Evolutionary conservation across 2,888 invertebrate species (phyloP), one percentile per base, ranked within the genome.

Genomic region (Volucella zonaria): DNA sequence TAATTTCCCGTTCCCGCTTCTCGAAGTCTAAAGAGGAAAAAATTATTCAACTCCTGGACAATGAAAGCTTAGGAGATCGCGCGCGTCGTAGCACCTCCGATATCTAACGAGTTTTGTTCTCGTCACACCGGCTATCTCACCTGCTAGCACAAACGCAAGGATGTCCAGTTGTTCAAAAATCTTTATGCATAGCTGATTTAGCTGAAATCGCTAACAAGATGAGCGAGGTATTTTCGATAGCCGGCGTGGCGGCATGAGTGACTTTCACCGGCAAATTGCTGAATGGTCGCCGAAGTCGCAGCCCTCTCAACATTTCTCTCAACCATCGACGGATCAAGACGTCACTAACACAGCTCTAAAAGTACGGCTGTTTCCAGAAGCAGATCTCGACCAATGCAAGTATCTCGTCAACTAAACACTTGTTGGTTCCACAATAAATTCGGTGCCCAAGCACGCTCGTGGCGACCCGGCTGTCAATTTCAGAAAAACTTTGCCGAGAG

Each of bases 1-100:
- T 76, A 4, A 14, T 77, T 15, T 49, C 40, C 18, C 59, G 56
- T 15, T 49, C 40, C 18, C 59, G 56, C 12, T 78, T 45, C 31
- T 18, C 64, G 9, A 62, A 71, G 11, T 52, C 54, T 1, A 70
- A 61, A 45, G 43, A 56, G 3, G 18, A 40, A 31, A 79, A 73
- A 59, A 58, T 79, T 11, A 38, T 12, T 12, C 6, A 15, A 67
- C 18, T 23, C 18, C 18, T 23, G 18, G 18, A 18, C 18, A 18
- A 18, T 1, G 18, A 18, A 15, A 18, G 49, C 12, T 38, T 61
- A 9, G 70, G 77, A 3, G 77, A 68, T 45, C 58, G 52, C 12
- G 67, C 31, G 38, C 76, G 9, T 18, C 1, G 18, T 58, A 67
- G 12, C 43, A 67, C n/a, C 62, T 68, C 23, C 43, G 61, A 31